Evolutionary conservation across 2,113 vertebrate genomes (phyloP), one percentile per base, ranked within the genome.

Genomic region (Anser brachyrhynchus): DNA sequence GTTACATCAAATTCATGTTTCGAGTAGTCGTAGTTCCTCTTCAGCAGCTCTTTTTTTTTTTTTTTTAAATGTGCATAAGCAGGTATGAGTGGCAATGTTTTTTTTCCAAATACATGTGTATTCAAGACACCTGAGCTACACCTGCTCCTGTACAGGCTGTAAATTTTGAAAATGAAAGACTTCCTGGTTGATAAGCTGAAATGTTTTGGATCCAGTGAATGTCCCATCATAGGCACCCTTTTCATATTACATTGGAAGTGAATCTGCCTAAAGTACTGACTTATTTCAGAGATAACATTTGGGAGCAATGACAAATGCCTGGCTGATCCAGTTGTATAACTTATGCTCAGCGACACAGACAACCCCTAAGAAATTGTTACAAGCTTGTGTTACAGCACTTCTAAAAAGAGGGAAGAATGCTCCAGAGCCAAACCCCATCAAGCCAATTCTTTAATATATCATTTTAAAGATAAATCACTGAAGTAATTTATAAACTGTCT

Each of bases 401-500:
- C 92, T 87, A 84, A 95, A 94, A 87, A 78, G 93, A 93, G 52
- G 65, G 61, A 93, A 96, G 43, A 74, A 89, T 95, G 70, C 70
- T 93, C 35, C 57, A 82, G 84, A 97, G 95, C 96, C 95, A 95
- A 95, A 78, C 80, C 26, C 26, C 69, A 93, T 95, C 96, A 93
- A 95, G 29, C 21, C 39, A 1, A 84, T 75, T 78, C 89, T 95
- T 95, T 95, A 95, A 92, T 93, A 90, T 84, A 95, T 21, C 73
- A 91, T 95, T 95, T 95, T 82, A 91, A 84, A 94, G 95, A 93
- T 91, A 96, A 96, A 95, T 58, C 61, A 92, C 92, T 91, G 77
- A 96, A 95, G 96, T 87, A 87, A 95, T 96, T 95, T 95, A 93
- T 92, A 95, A 96, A 95, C 95, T 95, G 95, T 96, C 94, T 96